Conservation (phyloP, 2,797 vertebrate genomes). For the Lycodopsis pacificus region DNA sequence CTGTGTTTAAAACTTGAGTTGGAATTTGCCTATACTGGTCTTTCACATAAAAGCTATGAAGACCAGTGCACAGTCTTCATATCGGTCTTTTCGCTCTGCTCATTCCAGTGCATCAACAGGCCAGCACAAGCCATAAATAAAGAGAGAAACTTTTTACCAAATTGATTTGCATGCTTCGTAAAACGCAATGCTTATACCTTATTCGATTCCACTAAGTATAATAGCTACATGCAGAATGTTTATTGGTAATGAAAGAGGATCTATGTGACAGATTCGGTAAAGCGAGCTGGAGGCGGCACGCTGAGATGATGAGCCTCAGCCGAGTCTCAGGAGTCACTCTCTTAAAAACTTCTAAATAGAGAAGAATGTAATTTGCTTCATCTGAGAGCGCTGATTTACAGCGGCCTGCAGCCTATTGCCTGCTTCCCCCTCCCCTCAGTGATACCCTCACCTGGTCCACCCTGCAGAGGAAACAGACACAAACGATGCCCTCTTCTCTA, state of each 20-base stretch:
- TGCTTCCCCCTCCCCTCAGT: not conserved
- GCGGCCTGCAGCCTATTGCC: conserved; percentile 47
- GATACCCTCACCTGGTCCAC: conserved; percentile 43
- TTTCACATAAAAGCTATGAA: conserved; percentile 17
- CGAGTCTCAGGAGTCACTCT: conserved; percentile 64
- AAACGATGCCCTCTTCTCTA: conserved; percentile 46
- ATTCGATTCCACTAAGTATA: conserved; percentile 85
- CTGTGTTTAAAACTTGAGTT: conserved; percentile 37
- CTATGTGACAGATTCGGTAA: conserved; percentile 77
- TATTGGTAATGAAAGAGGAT: conserved; percentile 84
- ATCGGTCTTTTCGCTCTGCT: conserved; percentile 23
- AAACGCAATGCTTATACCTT: conserved; percentile 81
- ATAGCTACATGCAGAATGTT: conserved; percentile 81
- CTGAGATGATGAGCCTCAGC: conserved; percentile 70
- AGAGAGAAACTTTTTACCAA: conserved; percentile 79
- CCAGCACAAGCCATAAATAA: conserved; percentile 70
- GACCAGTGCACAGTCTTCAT: conserved; percentile 23
- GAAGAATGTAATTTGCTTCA: conserved; percentile 74
- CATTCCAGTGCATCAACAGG: conserved; percentile 48
- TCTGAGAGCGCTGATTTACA: conserved; percentile 73
- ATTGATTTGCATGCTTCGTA: conserved; percentile 85
- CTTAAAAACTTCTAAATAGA: conserved; percentile 76
- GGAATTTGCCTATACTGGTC: conserved; percentile 20
- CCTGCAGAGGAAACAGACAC: conserved; percentile 37
- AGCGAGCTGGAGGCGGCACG: conserved; percentile 58